Conservation (phyloP, 2,888 invertebrate species). For the Hofmannophila pseudospretella region DNA sequence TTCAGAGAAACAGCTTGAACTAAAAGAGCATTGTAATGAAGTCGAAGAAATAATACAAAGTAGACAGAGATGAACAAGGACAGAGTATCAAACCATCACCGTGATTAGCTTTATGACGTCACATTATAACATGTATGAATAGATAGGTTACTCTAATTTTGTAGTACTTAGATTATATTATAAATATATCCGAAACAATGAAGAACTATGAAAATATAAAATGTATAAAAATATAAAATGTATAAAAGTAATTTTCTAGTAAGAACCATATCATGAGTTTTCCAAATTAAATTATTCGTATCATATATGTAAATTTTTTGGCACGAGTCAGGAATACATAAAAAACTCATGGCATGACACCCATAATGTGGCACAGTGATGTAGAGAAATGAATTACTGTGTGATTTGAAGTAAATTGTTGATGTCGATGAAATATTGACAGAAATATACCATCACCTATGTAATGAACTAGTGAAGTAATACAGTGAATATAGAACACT, state of each 20-base stretch:
- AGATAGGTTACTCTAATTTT: neutral
- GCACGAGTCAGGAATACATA: too few species aligned
- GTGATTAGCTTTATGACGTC: constrained; percentile 45
- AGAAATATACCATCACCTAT: constrained; percentile 51
- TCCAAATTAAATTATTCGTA: neutral
- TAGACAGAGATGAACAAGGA: constrained; percentile 34
- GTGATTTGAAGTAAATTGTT: constrained; percentile 3
- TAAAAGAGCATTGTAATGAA: constrained; percentile 8
- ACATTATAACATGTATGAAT: constrained; percentile 10
- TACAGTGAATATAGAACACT: constrained; percentile 42
- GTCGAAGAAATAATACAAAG: constrained; percentile 13
- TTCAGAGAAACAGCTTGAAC: constrained; percentile 18
- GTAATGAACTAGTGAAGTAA: constrained; percentile 22
- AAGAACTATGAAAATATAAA: neutral
- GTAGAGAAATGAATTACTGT: constrained; percentile 8
- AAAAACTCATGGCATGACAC: constrained; percentile 4
- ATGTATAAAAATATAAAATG: neutral
- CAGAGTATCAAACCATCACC: constrained; percentile 75
- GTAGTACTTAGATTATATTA: neutral
- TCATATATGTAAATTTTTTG: too few species aligned
- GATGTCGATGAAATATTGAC: constrained; percentile 16
- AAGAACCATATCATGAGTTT: constrained; percentile 6
- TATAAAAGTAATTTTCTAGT: too few species aligned
- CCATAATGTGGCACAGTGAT: constrained; percentile 5
- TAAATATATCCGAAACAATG: neutral